phyloP scores from a whole-genome alignment of 2,888 invertebrate genomes.

The Drosophila gaucha region DNA sequence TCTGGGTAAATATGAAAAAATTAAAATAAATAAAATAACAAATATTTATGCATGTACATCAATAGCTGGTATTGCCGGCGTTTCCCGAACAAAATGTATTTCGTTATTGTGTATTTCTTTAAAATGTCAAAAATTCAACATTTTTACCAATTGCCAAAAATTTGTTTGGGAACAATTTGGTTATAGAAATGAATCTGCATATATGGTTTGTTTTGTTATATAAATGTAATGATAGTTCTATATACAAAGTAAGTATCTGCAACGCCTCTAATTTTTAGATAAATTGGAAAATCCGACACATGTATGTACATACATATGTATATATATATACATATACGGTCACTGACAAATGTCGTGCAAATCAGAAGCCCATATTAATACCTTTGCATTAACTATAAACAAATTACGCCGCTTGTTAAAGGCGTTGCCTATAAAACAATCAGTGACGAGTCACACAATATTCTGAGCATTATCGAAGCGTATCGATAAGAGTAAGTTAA shows the following conservation, averaged over 20 bases:
- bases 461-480: conserved; percentile 20
- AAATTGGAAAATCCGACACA: background rate
- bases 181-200: too few species aligned
- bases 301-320: conserved; percentile 39
- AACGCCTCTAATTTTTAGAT: background rate
- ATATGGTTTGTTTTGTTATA: background rate
- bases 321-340: too few species aligned
- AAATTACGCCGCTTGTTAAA: conserved; percentile 24
- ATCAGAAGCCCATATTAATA: conserved; percentile 44
- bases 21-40: background rate
- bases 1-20: conserved; percentile 4
- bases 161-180: too few species aligned
- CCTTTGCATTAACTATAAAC: conserved; percentile 55
- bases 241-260: too few species aligned
- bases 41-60: background rate
- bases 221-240: too few species aligned
- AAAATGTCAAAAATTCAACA: too few species aligned
- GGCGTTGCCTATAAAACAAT: conserved; percentile 3
- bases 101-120: too few species aligned
- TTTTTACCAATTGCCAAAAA: background rate
- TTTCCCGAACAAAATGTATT: too few species aligned
- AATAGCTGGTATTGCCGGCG: background rate
- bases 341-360: conserved; percentile 34
- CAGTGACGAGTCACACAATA: conserved; percentile 19
- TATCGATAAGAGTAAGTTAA: conserved; percentile 52